Evolutionary conservation across 2,888 invertebrate genomes (phyloP), one percentile per base, ranked within the genome.

Genomic region (Ceratothoa steindachneri): DNA sequence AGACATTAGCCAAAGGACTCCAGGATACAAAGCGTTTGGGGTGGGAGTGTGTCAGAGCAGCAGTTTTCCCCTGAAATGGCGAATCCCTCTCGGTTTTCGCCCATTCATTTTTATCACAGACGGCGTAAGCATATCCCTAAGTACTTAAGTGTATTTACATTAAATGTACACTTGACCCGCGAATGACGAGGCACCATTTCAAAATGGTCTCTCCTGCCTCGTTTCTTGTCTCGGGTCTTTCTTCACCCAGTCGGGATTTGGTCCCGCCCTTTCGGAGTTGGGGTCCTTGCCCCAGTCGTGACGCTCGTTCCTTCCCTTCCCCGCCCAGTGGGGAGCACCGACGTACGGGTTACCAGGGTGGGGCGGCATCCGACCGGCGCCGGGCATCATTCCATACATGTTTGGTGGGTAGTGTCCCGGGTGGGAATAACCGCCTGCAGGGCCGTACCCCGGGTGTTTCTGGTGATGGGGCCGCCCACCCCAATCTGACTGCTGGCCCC

Each of bases 401-500:
- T 5, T 41, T 1, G 60, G 60, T 22, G 60, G 60, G 24, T 60
- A 60, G 24, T 60, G 60, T 3, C 22, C 60, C 2, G 51, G 24
- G 30, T 28, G 71, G 4, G 22, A 29, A 22, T 51, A 52, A 1
- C 72, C 72, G 22, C 67, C 29, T 1, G 71, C 12, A 1, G 73
- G 71, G 28, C 71, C 71, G 51, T 72, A 72, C 1, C 72, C 71
- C 41, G 71, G 31, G 31, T 75, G 72, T 31, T 75, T 75, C 24
- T 66, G 69, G 19, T 74, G 72, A 24, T 72, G 75, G 9, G 51
- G 69, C 0, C 71, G 67, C 24, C 52, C 52, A 5, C 53, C 52
- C 77, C 77, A 77, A 28, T 77, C 77, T 24, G 31, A 27, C 15
- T 55, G 70, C 15, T 55, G 70, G 60, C 70, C 71, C 60, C 75